Evolutionary conservation across 2,888 invertebrate genomes (phyloP), one percentile per base, ranked within the genome.

Genomic region (Pammene aurita): DNA sequence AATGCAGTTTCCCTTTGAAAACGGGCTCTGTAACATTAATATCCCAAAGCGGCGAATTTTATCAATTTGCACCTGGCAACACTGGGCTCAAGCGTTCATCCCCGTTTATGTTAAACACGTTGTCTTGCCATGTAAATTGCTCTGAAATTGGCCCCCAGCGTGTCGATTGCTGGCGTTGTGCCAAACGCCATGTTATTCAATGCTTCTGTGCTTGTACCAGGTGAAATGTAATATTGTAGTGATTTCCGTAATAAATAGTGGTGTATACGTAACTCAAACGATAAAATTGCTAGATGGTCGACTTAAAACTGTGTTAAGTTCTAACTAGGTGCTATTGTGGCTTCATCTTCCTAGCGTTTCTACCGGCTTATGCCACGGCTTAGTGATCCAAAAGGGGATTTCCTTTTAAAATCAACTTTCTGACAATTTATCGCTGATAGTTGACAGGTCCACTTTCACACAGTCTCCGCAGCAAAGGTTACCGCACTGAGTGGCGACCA

Each of bases 41-140:
- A 44, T 35, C 42, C 14, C 56, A 62, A 57, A 62, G 44, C 44
- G 48, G 48, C 44, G 18, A 38, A 48, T 56, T 60, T 57, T 68
- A 69, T 69, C 58, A 69, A 65, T 69, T 69, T 55, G 41, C 64
- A 69, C 64, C 69, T 65, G 69, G 69, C 64, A 65, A 69, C 60
- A 26, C 54, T 41, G 55, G 67, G 67, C 48, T 67, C 56, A 61
- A 44, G 35, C 46, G 64, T 65, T 69, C 52, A 69, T 65, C 54
- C 69, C 64, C 64, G 69, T 55, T 69, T 69, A 69, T 69, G 69
- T 69, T 69, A 65, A 69, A 54, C 69, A 60, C 58, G 60, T 64
- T 69, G 63, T 65, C 64, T 69, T 65, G 52, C 50, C 68, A 68
- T 52, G 42, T 52, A 68, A 68, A 68, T 68, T 52, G 68, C 52